Percentiles rank a stretch among this genome's conserved stretches.
Evolutionary conservation across 2,888 invertebrate species (phyloP).

Genomic region (Trachelus stipa): DNA sequence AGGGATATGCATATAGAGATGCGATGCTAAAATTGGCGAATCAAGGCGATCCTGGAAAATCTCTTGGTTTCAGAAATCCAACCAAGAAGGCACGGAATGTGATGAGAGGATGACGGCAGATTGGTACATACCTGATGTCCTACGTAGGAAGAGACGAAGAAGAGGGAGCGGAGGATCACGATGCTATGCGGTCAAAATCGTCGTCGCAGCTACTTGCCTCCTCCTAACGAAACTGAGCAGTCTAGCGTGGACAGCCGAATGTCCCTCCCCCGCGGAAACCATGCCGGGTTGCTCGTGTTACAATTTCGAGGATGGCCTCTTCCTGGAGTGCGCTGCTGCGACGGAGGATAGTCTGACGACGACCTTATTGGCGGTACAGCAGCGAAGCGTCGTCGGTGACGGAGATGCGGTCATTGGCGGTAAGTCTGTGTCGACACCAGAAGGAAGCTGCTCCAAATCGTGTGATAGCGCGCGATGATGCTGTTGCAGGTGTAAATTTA

Average conservation of each 20-base stretch:
- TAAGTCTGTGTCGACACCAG: constrained; percentile 51
- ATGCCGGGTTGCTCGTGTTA: constrained; percentile 88
- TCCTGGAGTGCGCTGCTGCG: constrained; percentile 88
- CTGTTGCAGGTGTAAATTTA: too few relatives aligned
- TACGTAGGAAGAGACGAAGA: constrained; percentile 16
- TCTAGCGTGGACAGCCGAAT: constrained; percentile 53
- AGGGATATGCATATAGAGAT: too few relatives aligned
- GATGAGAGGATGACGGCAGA: too few relatives aligned
- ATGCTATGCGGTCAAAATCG: constrained; percentile 13
- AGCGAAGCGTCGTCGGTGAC: constrained; percentile 60
- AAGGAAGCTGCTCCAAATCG: too few relatives aligned
- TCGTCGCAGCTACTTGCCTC: not conserved
- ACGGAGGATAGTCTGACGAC: constrained; percentile 79
- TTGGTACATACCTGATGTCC: not conserved
- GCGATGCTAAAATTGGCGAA: too few relatives aligned
- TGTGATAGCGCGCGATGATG: too few relatives aligned
- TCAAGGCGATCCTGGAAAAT: too few relatives aligned
- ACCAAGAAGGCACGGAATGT: too few relatives aligned
- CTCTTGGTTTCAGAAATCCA: too few relatives aligned
- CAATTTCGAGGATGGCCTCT: constrained; percentile 90
- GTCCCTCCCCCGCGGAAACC: constrained; percentile 53
- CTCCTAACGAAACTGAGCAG: not conserved
- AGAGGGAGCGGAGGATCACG: constrained; percentile 6
- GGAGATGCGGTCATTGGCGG: constrained; percentile 81
- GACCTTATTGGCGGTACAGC: constrained; percentile 77